Percentiles rank a stretch among this genome's conserved stretches.
These are phyloP conservation scores for Scolopax bukidnonensis DNA, from an alignment of 2,797 vertebrate genomes.

Conservation along the genomic window DNA sequence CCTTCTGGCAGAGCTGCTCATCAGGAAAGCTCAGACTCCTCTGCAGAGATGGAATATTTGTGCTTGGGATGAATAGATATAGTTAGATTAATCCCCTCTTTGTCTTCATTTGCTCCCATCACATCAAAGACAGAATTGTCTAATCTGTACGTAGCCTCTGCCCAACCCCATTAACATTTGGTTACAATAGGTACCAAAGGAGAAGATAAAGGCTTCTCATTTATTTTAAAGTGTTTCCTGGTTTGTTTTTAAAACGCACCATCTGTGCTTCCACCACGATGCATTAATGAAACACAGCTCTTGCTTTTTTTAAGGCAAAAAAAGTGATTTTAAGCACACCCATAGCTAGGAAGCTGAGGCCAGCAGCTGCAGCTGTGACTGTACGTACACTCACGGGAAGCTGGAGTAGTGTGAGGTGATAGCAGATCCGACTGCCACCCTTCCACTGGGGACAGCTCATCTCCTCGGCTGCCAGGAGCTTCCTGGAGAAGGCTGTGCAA, in stretches of 20 bases:
- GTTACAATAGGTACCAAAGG: constrained; percentile 40
- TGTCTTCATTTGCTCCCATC: neutral
- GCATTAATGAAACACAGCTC: constrained; percentile 8
- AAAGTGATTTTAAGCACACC: neutral
- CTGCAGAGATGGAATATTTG: neutral
- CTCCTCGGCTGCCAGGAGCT: constrained; percentile 1
- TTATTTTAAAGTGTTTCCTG: constrained; percentile 52
- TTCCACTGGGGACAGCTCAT: neutral
- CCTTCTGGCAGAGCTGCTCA: neutral
- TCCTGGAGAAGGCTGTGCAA: neutral
- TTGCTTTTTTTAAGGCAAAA: neutral
- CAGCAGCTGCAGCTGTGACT: constrained; percentile 8
- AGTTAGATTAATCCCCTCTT: neutral
- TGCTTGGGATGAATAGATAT: neutral
- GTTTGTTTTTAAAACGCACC: constrained; percentile 43
- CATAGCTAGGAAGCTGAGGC: neutral
- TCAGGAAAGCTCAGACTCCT: neutral
- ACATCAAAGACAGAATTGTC: neutral
- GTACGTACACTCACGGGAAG: neutral
- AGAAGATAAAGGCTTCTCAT: constrained; percentile 25
- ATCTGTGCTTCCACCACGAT: constrained; percentile 37
- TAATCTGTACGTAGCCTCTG: neutral
- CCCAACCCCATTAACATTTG: neutral
- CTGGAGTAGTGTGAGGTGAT: neutral
- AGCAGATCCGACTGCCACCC: neutral